Conservation (phyloP, 2,113 vertebrate species). For the Tragulus kanchil region DNA sequence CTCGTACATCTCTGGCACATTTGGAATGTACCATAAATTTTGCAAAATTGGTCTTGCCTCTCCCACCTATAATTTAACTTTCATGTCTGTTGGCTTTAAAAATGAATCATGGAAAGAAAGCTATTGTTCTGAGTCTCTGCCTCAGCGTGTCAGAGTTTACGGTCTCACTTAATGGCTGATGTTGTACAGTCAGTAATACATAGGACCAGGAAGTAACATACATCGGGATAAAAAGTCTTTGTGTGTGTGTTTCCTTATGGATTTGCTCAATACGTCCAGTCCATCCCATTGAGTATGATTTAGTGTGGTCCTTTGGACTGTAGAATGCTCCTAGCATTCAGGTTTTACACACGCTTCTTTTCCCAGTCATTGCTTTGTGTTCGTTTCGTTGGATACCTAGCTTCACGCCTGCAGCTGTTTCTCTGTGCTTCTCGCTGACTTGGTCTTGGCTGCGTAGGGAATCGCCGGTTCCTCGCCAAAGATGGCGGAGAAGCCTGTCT, state of each 20-base stretch:
- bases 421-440: constrained; percentile 35
- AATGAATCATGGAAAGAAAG: constrained; percentile 46
- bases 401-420: background rate
- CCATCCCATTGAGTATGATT: constrained; percentile 56
- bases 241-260: constrained; percentile 54
- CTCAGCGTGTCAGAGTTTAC: constrained; percentile 23
- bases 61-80: constrained; percentile 69
- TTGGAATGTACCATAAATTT: constrained; percentile 62
- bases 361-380: background rate
- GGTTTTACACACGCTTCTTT: constrained; percentile 54
- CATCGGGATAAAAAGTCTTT: constrained; percentile 58
- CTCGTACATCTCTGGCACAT: constrained; percentile 22
- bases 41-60: constrained; percentile 32
- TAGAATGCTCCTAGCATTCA: constrained; percentile 43
- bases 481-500: background rate
- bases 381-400: background rate
- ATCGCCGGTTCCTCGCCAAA: background rate
- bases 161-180: constrained; percentile 50
- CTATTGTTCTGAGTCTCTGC: constrained; percentile 61
- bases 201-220: constrained; percentile 61
- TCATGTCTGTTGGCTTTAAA: constrained; percentile 65
- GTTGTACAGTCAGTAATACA: constrained; percentile 63
- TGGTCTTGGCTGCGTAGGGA: constrained; percentile 3
- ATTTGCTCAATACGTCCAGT: constrained; percentile 75
- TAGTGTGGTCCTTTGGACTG: constrained; percentile 76